phyloP scores from a whole-genome alignment of 2,113 vertebrate genomes.

The Ceyx margarethae region DNA sequence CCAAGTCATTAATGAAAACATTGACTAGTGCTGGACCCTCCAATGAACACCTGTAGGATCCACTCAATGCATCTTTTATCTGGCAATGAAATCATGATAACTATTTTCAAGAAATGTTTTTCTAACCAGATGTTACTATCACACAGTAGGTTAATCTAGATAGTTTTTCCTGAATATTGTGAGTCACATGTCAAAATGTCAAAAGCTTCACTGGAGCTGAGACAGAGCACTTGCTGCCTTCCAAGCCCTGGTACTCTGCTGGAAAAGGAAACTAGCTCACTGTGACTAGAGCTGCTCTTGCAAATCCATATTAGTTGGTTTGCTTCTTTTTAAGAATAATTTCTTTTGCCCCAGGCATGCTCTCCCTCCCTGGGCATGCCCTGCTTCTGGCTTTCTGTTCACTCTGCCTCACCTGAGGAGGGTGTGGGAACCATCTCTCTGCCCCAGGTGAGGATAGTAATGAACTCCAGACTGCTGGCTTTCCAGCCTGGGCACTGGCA shows the following conservation, averaged over 20 bases:
- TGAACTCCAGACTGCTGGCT: not conserved
- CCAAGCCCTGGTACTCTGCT: not conserved
- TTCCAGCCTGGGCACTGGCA: not conserved
- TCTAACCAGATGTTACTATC: not conserved
- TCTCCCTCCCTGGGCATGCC: not conserved
- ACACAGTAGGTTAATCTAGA: not conserved
- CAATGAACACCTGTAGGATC: not conserved
- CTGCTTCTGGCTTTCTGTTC: not conserved
- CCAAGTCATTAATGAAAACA: conserved; percentile 26
- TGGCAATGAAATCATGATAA: conserved; percentile 1
- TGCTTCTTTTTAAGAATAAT: not conserved
- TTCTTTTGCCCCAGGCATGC: not conserved
- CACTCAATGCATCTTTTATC: not conserved
- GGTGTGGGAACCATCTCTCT: not conserved
- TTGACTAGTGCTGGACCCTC: not conserved
- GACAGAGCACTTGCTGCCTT: not conserved
- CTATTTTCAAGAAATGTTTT: conserved; percentile 35
- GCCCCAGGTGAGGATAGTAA: not conserved
- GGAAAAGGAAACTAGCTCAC: not conserved
- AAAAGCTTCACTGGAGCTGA: not conserved
- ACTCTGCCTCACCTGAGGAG: not conserved
- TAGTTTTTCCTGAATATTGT: not conserved
- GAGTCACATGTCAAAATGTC: conserved; percentile 5
- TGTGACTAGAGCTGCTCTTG: not conserved
- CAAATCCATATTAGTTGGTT: not conserved